phyloP scores from a whole-genome alignment of 2,113 vertebrate species.

The Alosa alosa region DNA sequence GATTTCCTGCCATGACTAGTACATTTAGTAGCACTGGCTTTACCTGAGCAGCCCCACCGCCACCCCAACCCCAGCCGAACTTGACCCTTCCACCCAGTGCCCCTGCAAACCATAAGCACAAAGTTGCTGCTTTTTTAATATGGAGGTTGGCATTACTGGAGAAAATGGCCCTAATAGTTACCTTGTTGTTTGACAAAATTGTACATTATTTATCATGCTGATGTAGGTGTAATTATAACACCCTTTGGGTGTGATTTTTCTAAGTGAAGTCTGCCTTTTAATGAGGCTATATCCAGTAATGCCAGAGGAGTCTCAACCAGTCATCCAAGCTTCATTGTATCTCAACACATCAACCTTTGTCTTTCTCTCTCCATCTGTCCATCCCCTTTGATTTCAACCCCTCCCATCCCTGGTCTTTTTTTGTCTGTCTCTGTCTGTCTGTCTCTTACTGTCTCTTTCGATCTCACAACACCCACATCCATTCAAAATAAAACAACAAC shows the following conservation, averaged over 20 bases:
- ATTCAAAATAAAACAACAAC: slow-evolving; percentile 49
- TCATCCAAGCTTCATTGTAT: slow-evolving; percentile 71
- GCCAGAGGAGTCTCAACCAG: slow-evolving; percentile 71
- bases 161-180: slow-evolving; percentile 52
- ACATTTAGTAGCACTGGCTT: slow-evolving; percentile 50
- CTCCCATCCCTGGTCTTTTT: slow-evolving; percentile 57
- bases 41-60: slow-evolving; percentile 39
- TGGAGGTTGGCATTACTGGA: slow-evolving; percentile 78
- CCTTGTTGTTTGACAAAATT: background rate
- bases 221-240: background rate
- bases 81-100: slow-evolving; percentile 58
- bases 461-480: slow-evolving; percentile 41
- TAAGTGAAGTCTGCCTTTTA: background rate
- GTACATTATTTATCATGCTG: background rate
- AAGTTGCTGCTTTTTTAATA: slow-evolving; percentile 70
- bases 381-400: slow-evolving; percentile 68
- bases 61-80: background rate
- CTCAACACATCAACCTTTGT: slow-evolving; percentile 73
- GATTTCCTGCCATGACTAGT: background rate
- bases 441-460: slow-evolving; percentile 41
- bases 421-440: slow-evolving; percentile 45
- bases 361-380: slow-evolving; percentile 73
- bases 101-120: slow-evolving; percentile 62
- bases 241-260: background rate
- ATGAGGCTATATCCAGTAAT: slow-evolving; percentile 74